Base-by-base conservation (phyloP, 2,113 vertebrate genomes). In the Damaliscus lunatus region DNA sequence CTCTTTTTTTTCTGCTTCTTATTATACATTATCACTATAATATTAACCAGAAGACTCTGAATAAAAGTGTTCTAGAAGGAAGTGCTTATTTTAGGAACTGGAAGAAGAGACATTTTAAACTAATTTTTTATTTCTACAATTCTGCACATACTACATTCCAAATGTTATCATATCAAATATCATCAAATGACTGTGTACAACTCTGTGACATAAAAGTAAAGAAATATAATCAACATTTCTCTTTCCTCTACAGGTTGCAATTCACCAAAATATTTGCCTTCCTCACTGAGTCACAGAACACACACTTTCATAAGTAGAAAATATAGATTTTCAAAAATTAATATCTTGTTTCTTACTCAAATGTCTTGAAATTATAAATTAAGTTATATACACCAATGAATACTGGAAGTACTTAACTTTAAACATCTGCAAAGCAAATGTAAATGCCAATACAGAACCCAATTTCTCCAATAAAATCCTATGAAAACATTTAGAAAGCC, bases 111-210 rank as follows among this genome's bases (percentile, higher is more conserved):
- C 1, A 80, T 87, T 95, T 78, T 80, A 48, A 71, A 95, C 91
- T 89, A 21, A 52, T 84, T 83, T 97, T 77, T 91, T 46, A 94
- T 81, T 94, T 97, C 82, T 93, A 91, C 36, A 96, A 87, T 89
- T 97, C 71, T 94, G 46, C 91, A 96, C 13, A 23, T 52, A 95
- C 64, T 95, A 77, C 33, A 77, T 84, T 94, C 43, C 64, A 96
- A 95, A 98, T 91, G 33, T 88, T 88, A 87, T 87, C 90, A 81
- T n/a, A 97, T 53, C 90, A 95, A 94, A 96, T n/a, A 93, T 23
- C 77, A 94, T 89, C 23, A 92, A 87, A 90, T 98, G 81, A 93
- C n/a, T 83, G 43, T 94, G 60, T 90, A 88, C 40, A 96, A 96
- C 29, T 77, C 64, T 62, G 5, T 50, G 64, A 89, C 86, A 57